Conservation (phyloP, 2,797 vertebrate genomes). For the Parotocinclus haroldoi region DNA sequence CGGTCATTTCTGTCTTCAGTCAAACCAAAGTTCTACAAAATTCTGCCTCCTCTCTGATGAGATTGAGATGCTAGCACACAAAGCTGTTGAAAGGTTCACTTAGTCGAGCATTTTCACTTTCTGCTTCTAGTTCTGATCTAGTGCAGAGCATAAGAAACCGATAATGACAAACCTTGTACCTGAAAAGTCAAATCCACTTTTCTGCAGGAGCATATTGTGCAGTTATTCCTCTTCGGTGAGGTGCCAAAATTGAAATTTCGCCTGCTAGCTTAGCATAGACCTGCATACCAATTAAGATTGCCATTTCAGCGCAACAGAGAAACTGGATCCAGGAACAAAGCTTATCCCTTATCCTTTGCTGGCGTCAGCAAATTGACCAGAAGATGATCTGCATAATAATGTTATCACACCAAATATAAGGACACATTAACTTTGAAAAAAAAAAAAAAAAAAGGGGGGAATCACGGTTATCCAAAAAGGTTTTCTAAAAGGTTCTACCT, state of each 20-base stretch:
- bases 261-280: conserved; percentile 80
- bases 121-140: conserved; percentile 64
- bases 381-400: conserved; percentile 86
- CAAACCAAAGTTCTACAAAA: conserved; percentile 99
- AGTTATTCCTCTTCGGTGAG: conserved; percentile 85
- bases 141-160: conserved; percentile 63
- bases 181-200: conserved; percentile 77
- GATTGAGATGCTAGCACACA: conserved; percentile 87
- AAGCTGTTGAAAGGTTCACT: conserved; percentile 79
- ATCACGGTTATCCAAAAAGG: conserved; percentile 96
- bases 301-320: conserved; percentile 78
- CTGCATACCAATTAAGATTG: conserved; percentile 44
- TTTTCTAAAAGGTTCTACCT: conserved; percentile 99
- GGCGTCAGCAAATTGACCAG: conserved; percentile 92
- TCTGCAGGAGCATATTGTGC: conserved; percentile 90
- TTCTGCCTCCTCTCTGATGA: conserved; percentile 99
- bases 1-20: conserved; percentile 88
- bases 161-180: conserved; percentile 78
- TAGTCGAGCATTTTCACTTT: conserved; percentile 76
- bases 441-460: conserved; percentile 82
- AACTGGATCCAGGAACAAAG: conserved; percentile 87
- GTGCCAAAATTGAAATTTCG: conserved; percentile 86
- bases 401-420: conserved; percentile 96
- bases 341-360: conserved; percentile 88
- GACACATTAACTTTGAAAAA: conserved; percentile 84